These are phyloP conservation scores for Diaperis boleti DNA, from an alignment of 2,888 invertebrate species.

Conservation along the genomic window DNA sequence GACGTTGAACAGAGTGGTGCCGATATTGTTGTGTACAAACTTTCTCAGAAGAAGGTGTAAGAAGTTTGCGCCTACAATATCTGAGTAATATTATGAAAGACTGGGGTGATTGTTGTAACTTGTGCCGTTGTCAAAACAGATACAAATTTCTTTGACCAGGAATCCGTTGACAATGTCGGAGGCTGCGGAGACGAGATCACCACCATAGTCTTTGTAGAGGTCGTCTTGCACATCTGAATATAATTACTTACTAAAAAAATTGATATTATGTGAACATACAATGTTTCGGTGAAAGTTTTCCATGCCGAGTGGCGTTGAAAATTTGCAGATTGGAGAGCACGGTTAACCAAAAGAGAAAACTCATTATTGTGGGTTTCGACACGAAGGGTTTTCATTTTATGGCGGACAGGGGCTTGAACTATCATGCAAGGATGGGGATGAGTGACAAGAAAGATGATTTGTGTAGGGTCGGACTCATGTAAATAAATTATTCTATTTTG, in stretches of 20 bases:
- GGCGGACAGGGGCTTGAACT: slow-evolving; percentile 5
- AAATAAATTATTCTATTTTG: too few relatives aligned
- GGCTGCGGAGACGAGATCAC: slow-evolving; percentile 60
- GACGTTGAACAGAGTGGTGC: slow-evolving; percentile 60
- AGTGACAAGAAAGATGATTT: background rate
- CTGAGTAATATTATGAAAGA: too few relatives aligned
- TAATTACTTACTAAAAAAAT: background rate
- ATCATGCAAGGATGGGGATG: slow-evolving; percentile 2
- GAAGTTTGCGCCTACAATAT: slow-evolving; percentile 55
- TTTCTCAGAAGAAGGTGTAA: slow-evolving; percentile 51
- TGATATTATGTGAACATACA: background rate
- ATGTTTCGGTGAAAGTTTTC: background rate
- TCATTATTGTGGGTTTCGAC: background rate
- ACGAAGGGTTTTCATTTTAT: background rate
- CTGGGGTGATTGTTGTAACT: slow-evolving; percentile 50
- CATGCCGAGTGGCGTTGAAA: background rate
- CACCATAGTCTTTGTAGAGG: slow-evolving; percentile 54
- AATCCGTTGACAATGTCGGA: slow-evolving; percentile 60
- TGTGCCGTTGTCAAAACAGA: slow-evolving; percentile 59
- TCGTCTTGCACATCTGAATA: slow-evolving; percentile 48
- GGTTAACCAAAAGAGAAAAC: background rate
- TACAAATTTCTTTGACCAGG: slow-evolving; percentile 57
- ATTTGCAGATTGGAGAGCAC: background rate
- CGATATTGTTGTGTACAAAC: slow-evolving; percentile 54
- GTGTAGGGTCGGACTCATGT: too few relatives aligned